Evolutionary conservation across 2,797 vertebrate species (phyloP).

Genomic region (Hafferia zeledoni): DNA sequence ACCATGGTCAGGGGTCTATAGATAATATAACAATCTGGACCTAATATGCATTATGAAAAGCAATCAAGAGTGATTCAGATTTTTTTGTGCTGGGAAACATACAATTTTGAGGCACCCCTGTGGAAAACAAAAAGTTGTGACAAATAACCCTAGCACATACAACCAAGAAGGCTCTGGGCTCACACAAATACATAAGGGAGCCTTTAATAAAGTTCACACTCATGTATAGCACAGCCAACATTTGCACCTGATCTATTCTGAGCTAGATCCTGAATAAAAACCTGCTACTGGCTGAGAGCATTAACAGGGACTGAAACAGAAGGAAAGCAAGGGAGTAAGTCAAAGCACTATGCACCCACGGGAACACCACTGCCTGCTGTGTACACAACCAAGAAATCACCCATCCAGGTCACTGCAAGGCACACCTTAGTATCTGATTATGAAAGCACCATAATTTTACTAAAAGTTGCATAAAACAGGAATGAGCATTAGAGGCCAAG

Average conservation of each 20-base stretch:
- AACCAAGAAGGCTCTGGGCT: background rate
- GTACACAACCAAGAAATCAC: background rate
- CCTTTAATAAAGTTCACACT: background rate
- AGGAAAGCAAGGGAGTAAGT: background rate
- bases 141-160: background rate
- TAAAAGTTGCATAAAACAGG: background rate
- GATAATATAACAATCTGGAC: background rate
- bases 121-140: background rate
- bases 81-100: background rate
- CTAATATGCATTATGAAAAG: background rate
- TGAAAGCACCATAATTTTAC: background rate
- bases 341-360: background rate
- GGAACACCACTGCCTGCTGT: background rate
- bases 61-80: background rate
- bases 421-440: background rate
- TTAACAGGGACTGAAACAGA: background rate
- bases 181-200: fast-evolving
- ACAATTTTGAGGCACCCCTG: background rate
- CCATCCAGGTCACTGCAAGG: background rate
- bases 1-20: background rate
- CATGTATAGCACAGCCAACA: background rate
- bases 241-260: background rate
- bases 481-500: background rate
- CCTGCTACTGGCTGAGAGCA: background rate
- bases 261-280: background rate